Evolutionary conservation across 2,113 vertebrate species (phyloP).

Genomic region (Motacilla alba): DNA sequence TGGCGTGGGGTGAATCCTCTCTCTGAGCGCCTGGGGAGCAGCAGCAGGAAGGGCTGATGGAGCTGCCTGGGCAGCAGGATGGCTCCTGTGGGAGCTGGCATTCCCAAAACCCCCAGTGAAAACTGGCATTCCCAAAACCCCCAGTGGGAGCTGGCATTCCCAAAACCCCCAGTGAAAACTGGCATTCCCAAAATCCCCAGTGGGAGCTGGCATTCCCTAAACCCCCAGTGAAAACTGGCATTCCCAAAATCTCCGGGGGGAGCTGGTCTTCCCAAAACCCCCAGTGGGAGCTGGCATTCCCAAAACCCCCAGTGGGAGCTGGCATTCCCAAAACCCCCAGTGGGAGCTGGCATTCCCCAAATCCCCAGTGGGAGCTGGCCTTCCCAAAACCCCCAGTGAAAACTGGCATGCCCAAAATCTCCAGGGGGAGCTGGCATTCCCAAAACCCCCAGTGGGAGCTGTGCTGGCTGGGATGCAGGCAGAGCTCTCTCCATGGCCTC

Average conservation of each 20-base stretch:
- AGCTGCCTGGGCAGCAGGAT: neutral
- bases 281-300: too few relatives aligned
- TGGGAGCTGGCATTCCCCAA: neutral
- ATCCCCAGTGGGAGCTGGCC: too few relatives aligned
- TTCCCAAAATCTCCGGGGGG: too few relatives aligned
- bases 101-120: neutral
- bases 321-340: too few relatives aligned
- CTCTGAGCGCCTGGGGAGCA: too few relatives aligned
- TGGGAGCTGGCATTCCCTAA: neutral
- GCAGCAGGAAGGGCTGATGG: neutral
- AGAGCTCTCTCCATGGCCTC: fast-evolving
- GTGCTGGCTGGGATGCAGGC: neutral
- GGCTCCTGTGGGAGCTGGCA: neutral
- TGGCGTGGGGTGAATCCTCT: fast-evolving
- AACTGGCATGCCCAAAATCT: too few relatives aligned
- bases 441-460: too few relatives aligned
- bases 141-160: too few relatives aligned
- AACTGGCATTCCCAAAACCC: neutral
- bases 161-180: neutral
- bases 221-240: neutral
- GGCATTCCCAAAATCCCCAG: neutral
- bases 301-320: too few relatives aligned
- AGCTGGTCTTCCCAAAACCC: too few relatives aligned
- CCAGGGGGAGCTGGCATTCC: too few relatives aligned
- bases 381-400: neutral